Evolutionary conservation across 2,888 invertebrate genomes (phyloP).

Genomic region (Arge pagana): DNA sequence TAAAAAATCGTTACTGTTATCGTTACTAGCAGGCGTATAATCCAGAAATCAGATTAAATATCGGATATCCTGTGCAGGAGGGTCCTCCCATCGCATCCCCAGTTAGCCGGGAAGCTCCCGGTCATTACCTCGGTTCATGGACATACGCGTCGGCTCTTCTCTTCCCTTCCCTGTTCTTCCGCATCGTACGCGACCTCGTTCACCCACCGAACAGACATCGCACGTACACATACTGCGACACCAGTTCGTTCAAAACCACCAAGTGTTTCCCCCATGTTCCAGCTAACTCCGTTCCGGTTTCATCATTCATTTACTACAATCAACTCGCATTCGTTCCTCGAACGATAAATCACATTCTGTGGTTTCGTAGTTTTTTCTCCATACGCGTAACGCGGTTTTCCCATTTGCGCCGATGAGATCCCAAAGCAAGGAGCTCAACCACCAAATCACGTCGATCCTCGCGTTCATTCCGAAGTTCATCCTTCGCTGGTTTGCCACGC

Average conservation of each 20-base stretch:
- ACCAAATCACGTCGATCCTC: too few species aligned
- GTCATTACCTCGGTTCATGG: constrained; percentile 22
- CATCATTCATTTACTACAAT: constrained; percentile 5
- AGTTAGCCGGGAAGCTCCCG: constrained; percentile 12
- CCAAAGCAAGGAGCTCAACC: too few species aligned
- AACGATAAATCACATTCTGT: too few species aligned
- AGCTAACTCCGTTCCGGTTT: neutral
- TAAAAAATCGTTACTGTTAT: constrained; percentile 39
- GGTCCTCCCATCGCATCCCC: constrained; percentile 25
- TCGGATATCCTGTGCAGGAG: constrained; percentile 57
- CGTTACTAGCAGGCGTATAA: constrained; percentile 47
- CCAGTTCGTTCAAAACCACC: neutral
- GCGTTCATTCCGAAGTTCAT: too few species aligned
- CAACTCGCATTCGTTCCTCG: too few species aligned
- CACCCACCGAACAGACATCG: constrained; percentile 10
- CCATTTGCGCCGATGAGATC: too few species aligned
- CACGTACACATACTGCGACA: constrained; percentile 13
- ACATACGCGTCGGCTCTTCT: too few species aligned
- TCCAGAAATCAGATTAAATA: constrained; percentile 59
- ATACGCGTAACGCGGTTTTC: too few species aligned
- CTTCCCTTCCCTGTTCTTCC: neutral
- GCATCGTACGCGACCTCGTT: neutral
- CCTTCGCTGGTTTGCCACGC: too few species aligned
- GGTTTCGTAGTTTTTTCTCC: too few species aligned
- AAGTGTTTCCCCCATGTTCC: neutral